Base-by-base conservation (phyloP, 2,113 vertebrate genomes). In the Coreoperca whiteheadi region DNA sequence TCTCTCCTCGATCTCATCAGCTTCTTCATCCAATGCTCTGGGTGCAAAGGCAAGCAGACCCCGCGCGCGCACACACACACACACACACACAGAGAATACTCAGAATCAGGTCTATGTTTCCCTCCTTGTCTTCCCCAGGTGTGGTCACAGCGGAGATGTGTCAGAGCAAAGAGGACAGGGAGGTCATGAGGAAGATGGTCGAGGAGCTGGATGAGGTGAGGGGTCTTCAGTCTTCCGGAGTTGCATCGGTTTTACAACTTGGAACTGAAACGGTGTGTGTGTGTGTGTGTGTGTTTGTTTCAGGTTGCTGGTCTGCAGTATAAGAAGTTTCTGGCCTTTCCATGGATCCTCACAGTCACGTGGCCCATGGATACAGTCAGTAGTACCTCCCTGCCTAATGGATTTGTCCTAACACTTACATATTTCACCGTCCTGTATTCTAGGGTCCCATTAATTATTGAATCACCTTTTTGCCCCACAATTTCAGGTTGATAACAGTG, bases 1-100 rank as follows among this genome's bases (percentile, higher is more conserved):
- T 96, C 97, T 28, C 95, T 98, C 78, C 95, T 98, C 28, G 97
- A 98, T 85, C 96, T 98, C 88, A 97, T 98, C 94, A 97, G 95
- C 92, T 98, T 98, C 93, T 98, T 97, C 92, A 97, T 98, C 87
- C 97, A 98, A 88, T 97, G 97, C 90, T 97, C 95, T 30, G 97
- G 97, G 56, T 98, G 97, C 90, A 97, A 96, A 97, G 97, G 97
- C 91, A 87, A 94, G 74, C 6, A 4, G 16, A 25, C n/a, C 37
- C 14, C 77, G 59, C 51, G 18, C 39, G 46, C 64, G 14, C 10
- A n/a, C 51, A 39, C 18, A 8, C 46, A 57, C 0, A 5, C 21
- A 28, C 32, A 39, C 14, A 21, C 54, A 59, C 4, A 18, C 14
- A 11, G 0, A 64, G 9, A 3, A 41, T 1, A 37, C 6, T n/a